phyloP scores from a whole-genome alignment of 2,797 vertebrate genomes.

The Scolopax bukidnonensis region DNA sequence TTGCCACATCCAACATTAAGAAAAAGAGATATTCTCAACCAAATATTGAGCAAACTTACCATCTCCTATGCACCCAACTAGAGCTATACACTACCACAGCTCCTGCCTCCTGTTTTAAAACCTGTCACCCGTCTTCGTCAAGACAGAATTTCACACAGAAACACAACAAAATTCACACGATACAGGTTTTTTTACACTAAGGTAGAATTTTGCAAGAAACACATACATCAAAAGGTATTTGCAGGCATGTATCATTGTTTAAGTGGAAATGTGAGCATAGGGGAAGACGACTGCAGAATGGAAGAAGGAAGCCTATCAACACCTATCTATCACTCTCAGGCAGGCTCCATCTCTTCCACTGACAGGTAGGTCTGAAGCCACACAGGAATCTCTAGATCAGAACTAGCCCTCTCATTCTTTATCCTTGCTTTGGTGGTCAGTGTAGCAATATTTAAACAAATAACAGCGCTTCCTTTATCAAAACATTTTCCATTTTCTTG shows the following conservation, averaged over 20 bases:
- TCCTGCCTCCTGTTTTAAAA: background rate
- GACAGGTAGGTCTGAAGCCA: background rate
- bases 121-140: background rate
- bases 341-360: background rate
- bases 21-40: background rate
- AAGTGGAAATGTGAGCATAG: background rate
- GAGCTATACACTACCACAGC: background rate
- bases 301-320: background rate
- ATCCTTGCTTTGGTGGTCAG: background rate
- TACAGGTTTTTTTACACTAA: background rate
- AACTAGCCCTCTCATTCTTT: background rate
- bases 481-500: background rate
- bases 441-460: background rate
- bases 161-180: background rate
- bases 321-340: background rate
- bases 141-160: background rate
- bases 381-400: background rate
- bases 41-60: background rate
- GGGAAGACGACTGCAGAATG: background rate
- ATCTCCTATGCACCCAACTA: background rate
- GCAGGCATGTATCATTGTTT: background rate
- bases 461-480: background rate
- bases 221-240: background rate
- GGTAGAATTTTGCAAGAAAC: background rate
- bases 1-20: background rate